A percentile compares a stretch with the other conserved stretches of the same genome.
phyloP scores from a whole-genome alignment of 2,888 invertebrate genomes.

The Magallana nippona region DNA sequence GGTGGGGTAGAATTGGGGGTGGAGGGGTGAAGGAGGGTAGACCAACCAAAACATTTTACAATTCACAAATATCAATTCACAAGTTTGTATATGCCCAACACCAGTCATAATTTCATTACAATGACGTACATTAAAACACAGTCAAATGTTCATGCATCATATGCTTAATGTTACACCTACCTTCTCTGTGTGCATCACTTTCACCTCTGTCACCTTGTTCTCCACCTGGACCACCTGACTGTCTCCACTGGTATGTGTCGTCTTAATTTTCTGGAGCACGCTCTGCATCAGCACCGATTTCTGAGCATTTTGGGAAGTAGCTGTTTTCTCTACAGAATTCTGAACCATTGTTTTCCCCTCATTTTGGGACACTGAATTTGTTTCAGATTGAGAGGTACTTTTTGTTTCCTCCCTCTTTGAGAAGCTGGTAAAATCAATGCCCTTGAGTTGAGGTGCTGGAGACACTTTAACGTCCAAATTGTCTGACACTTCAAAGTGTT shows the following conservation, averaged over 20 bases:
- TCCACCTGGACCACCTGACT: background rate
- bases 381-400: background rate
- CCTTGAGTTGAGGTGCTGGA: background rate
- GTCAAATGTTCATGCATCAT: no score
- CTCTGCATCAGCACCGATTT: constrained; percentile 3
- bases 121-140: no score
- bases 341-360: background rate
- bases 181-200: background rate
- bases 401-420: background rate
- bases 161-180: background rate
- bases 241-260: background rate
- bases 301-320: background rate
- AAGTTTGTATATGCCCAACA: no score
- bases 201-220: background rate
- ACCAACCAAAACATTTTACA: no score
- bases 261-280: constrained; percentile 19
- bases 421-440: background rate
- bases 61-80: no score
- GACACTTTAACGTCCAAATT: background rate
- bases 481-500: background rate
- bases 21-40: no score
- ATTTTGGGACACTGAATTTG: background rate
- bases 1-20: no score
- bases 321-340: background rate
- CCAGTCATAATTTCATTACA: no score